These are phyloP conservation scores for Ochlodes sylvanus DNA, from an alignment of 2,888 invertebrate species.

Conservation along the genomic window DNA sequence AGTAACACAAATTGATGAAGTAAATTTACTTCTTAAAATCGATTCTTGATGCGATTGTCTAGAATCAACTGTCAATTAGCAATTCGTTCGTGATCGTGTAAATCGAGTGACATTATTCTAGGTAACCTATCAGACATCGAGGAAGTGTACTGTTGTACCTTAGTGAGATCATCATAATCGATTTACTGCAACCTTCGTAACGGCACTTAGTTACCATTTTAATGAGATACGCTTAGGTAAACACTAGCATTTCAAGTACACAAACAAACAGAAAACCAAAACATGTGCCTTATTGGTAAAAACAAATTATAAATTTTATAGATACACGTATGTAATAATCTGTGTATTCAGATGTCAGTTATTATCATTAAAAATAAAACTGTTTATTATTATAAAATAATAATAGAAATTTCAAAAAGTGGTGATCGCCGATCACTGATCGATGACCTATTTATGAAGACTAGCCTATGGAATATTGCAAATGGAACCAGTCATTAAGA, in stretches of 20 bases:
- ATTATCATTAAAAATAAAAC: too few relatives aligned
- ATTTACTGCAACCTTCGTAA: conserved; percentile 48
- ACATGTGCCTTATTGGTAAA: neutral
- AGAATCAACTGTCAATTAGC: neutral
- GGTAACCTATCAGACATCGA: conserved; percentile 40
- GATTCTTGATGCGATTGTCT: conserved; percentile 2
- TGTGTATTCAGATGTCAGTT: too few relatives aligned
- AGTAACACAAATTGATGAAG: neutral
- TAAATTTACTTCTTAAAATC: conserved; percentile 4
- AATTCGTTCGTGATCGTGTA: conserved; percentile 28
- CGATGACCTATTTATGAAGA: too few relatives aligned
- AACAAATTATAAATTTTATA: too few relatives aligned
- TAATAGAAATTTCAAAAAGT: too few relatives aligned
- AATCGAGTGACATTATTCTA: conserved; percentile 33
- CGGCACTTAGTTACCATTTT: conserved; percentile 46
- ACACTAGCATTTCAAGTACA: conserved; percentile 34
- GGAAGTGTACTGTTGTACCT: conserved; percentile 34
- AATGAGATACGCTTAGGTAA: conserved; percentile 48
- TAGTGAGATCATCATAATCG: conserved; percentile 52
- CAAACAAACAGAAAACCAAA: conserved; percentile 14
- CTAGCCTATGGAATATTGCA: too few relatives aligned
- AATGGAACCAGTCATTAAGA: too few relatives aligned
- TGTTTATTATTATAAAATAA: too few relatives aligned
- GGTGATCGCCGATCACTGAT: too few relatives aligned
- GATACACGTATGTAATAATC: too few relatives aligned